A percentile compares a stretch with the other conserved stretches of the same genome.
Conservation (phyloP, 2,888 invertebrate genomes). For the Aelia acuminata region DNA sequence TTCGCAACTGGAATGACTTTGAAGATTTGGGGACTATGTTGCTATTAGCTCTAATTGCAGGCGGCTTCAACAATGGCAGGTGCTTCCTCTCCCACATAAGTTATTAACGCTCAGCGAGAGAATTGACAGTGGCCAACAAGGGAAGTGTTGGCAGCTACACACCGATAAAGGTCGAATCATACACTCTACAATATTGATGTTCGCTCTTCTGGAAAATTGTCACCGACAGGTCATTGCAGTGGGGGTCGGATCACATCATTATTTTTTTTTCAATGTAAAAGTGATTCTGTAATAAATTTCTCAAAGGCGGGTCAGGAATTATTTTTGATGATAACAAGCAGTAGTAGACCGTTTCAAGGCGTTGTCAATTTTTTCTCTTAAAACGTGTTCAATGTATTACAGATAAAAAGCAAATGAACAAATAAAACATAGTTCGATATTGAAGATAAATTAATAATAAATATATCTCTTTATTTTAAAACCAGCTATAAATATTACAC, state of each 20-base stretch:
- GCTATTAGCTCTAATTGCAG: constrained; percentile 10
- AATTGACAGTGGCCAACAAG: constrained; percentile 25
- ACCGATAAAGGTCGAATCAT: constrained; percentile 21
- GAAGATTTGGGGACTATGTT: not conserved
- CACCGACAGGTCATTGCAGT: not conserved
- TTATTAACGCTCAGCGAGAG: constrained; percentile 1
- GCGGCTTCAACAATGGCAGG: not conserved
- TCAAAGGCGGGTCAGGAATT: not conserved
- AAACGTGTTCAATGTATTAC: no score
- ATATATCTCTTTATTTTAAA: no score
- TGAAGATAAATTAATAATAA: no score
- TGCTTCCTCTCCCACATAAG: constrained; percentile 23
- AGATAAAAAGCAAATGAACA: not conserved
- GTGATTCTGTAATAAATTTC: not conserved
- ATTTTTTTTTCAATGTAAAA: constrained; percentile 2
- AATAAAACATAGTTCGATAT: no score
- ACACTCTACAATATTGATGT: constrained; percentile 2
- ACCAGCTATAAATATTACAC: no score
- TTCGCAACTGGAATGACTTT: constrained; percentile 5
- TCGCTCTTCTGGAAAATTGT: constrained; percentile 26
- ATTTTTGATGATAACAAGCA: not conserved
- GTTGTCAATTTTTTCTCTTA: not conserved
- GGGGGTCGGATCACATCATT: not conserved
- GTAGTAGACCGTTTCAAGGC: not conserved
- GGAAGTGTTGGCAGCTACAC: not conserved